Base-by-base conservation (phyloP, 1,140 invertebrate species). In the Drosophila kurseongensis region DNA sequence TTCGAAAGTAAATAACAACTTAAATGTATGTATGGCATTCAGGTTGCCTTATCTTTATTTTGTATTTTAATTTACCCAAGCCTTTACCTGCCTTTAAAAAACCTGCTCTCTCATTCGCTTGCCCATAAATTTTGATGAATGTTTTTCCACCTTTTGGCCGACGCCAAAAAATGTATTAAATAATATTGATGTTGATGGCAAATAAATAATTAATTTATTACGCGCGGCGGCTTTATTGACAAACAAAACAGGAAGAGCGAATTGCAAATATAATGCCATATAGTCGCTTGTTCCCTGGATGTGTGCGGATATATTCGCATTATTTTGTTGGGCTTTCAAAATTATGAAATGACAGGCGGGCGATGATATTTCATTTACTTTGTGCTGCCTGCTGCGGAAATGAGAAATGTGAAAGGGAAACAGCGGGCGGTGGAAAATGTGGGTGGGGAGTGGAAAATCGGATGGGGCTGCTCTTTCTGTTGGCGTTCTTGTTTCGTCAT, bases 301-400 rank as follows among this genome's bases (percentile, higher is more conserved):
- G 16, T 38, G 9, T 38, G 9, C 40, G 23, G 18, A 16, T 55
- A 12, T 50, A 36, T 56, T 16, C 40, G 71, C 71, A 40, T 52
- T 48, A 68, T 68, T 66, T 45, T 18, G 23, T 54, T 48, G 61
- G 9, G 44, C 35, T 68, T 59, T 68, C 29, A 66, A 78, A 75
- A 86, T 86, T 88, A 82, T 82, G 68, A 88, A 82, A 78, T 82
- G 60, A 73, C 75, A 72, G 62, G 56, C 81, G 50, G 42, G 41
- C 42, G 73, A 86, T 86, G 83, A 86, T 88, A 83, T 83, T 88
- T 88, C 82, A 85, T 88, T 88, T 86, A 82, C 77, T 79, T 79
- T 86, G 59, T 84, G 51, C 45, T 36, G 54, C 74, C 50, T 35
- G 27, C 51, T 71, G 50, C 65, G 67, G 67, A 71, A 71, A 71